Evolutionary conservation across 2,888 invertebrate species (phyloP), one percentile per base, ranked within the genome.

Genomic region (Melieria picta): DNA sequence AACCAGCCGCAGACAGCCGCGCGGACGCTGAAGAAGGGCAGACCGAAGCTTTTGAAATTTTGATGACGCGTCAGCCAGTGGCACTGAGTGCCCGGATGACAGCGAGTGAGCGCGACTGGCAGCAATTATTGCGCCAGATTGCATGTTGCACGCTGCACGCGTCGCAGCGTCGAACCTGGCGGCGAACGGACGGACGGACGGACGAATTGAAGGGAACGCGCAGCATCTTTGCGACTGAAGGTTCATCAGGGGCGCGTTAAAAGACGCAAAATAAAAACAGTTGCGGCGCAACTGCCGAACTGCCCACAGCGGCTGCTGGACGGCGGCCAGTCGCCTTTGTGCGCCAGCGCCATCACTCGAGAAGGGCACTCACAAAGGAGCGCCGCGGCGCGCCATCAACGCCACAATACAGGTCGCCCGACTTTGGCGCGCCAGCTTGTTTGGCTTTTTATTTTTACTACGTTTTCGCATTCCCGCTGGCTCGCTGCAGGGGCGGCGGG

Each of bases 21-120:
- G 30, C 30, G 30, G 30, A 30, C 30, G 30, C 30, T 3, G 3
- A 30, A 1, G 30, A 1, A 5, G 78, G 75, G 80, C 55, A 60
- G 72, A 70, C 75, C 46, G 66, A 66, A 77, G 78, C 80, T 80
- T 81, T 80, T 81, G 80, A 79, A 81, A 80, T 80, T 80, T 81
- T 80, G 78, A 80, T 80, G 78, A 75, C 77, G 79, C 78, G 73
- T 70, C 67, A 71, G 30, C 58, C 4, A 58, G 30, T 30, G 30
- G 30, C 30, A 30, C 30, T 30, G 30, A 30, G 30, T 30, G 30
- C 30, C 30, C 30, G 30, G 30, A 1, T 30, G 30, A 30, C 3
- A 30, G 30, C 30, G 30, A 30, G 30, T 30, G 30, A 30, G 30
- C 30, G 30, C 30, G 30, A 30, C 30, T 1, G 30, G 30, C 30